Base-by-base conservation (phyloP, 2,113 vertebrate genomes). In the Aramus guarauna region DNA sequence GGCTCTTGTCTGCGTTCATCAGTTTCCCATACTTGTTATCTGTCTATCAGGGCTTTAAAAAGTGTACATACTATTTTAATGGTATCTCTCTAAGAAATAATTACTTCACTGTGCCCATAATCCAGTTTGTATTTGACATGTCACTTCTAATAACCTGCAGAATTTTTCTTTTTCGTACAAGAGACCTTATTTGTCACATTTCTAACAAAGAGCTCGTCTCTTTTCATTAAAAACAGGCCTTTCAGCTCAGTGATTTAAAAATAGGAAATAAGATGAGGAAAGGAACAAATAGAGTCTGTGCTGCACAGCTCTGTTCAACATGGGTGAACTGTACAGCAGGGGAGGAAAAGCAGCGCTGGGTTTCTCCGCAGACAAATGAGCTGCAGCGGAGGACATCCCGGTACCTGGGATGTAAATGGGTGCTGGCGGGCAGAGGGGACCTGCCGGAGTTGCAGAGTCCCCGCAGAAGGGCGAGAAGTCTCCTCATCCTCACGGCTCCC, bases 401-500 rank as follows among this genome's bases (percentile, higher is more conserved):
- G 37, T 15, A 9, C 43, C 43, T 1, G 37, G 48, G 67, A 2
- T 21, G 23, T 4, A 2, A 6, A 0, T 12, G 58, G 32, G 58
- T 30, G 19, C 21, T 1, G 4, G 6, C 0, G 2, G 10, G 45
- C 30, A 4, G 2, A 18, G 2, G 27, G 9, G 30, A 36, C 47
- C 21, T 13, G 20, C 24, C 1, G 4, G 64, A 24, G 34, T 7
- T 15, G 58, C 37, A 5, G 60, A 32, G 45, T 10, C 56, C 41
- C 29, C 1, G 1, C 11, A 8, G 55, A 53, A 45, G 16, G 6
- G 37, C 17, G 5, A 7, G 11, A 29, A 29, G 30, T 41, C 39
- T 53, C 53, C 69, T 62, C 19, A 3, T 4, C 24, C 3, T 0
- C 18, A 5, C 0, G 1, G 11, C 34, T 68, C 17, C 0, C 20